phyloP scores from a whole-genome alignment of 35 echinoderm and acorn worm species.

The Amphiura filiformis region DNA sequence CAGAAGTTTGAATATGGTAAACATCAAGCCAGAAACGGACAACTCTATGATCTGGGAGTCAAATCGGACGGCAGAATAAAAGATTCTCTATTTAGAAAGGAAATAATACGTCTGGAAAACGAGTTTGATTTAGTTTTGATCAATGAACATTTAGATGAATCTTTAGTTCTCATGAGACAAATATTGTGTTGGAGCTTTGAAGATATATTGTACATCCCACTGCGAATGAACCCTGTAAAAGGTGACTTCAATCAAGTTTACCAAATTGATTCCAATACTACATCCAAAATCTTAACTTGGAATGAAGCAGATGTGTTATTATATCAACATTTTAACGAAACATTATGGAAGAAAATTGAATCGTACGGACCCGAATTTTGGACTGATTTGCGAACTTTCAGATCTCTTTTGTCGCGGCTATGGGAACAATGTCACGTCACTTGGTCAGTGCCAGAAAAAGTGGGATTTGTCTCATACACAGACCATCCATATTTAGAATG shows the following conservation, averaged over 20 bases:
- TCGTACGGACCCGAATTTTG: slow-evolving; percentile 15
- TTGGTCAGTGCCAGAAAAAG: no score
- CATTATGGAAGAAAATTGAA: slow-evolving; percentile 44
- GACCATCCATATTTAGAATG: not conserved
- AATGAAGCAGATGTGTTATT: slow-evolving; percentile 17
- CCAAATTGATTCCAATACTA: not conserved
- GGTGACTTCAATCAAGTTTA: no score
- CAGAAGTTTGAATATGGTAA: slow-evolving; percentile 29
- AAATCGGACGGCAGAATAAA: not conserved
- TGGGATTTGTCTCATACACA: no score
- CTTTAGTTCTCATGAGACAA: slow-evolving; percentile 33
- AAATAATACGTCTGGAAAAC: slow-evolving; percentile 26
- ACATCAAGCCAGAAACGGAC: slow-evolving; percentile 55
- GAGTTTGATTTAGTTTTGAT: slow-evolving; percentile 54
- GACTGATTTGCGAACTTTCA: not conserved
- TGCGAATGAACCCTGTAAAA: not conserved
- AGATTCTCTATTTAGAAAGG: not conserved
- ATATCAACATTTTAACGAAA: slow-evolving; percentile 44
- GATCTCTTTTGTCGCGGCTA: not conserved
- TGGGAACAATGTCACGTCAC: not conserved
- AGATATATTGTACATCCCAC: slow-evolving; percentile 41
- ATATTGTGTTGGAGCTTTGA: slow-evolving; percentile 41
- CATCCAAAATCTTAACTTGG: not conserved
- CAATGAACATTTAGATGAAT: slow-evolving; percentile 56
- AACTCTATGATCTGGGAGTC: slow-evolving; percentile 73